Base-by-base conservation (phyloP, 2,797 vertebrate genomes). In the Ispidina lecontei region DNA sequence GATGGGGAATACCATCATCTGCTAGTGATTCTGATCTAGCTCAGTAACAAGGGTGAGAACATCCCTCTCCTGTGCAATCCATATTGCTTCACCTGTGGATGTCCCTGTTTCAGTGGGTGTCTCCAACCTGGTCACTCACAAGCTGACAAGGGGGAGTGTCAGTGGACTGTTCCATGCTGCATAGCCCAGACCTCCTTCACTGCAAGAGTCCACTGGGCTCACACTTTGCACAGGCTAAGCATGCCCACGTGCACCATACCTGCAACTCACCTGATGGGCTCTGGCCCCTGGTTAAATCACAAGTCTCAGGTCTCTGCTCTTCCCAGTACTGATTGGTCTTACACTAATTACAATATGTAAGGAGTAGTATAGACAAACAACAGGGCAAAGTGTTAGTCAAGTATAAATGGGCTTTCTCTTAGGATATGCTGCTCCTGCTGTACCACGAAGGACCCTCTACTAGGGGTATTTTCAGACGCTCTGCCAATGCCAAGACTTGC, bases 401-500 rank as follows among this genome's bases (percentile, higher is more conserved):
- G 15, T 59, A 33, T 26, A 56, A 22, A 26, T 82, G 80, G 19
- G 6, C 44, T 93, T 86, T 84, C 39, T 74, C 51, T 29, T 62
- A 98, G 98, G 98, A 98, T 81, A 97, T 98, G 96, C 96, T 98
- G 52, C 95, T 97, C 31, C 94, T 98, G 41, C 94, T 98, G 35
- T 98, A 98, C 89, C 96, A 97, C 1, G 96, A 98, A 91, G 98
- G 98, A 31, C 98, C 98, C 18, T 96, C 97, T 63, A 98, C 98
- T 1, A 95, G 88, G 33, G 98, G 98, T 52, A 98, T 98, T 92
- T 98, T 98, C 95, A 97, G 98, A 64, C 97, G 98, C 31, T 98
- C 98, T 23, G 98, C 98, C 62, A 98, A 98, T 79, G 97, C 97
- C 79, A 98, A 98, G 80, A 98, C 82, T 65, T 98, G 98, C 85